Evolutionary conservation across 2,888 invertebrate species (phyloP), one percentile per base, ranked within the genome.

Genomic region (Leptinotarsa haldemani): DNA sequence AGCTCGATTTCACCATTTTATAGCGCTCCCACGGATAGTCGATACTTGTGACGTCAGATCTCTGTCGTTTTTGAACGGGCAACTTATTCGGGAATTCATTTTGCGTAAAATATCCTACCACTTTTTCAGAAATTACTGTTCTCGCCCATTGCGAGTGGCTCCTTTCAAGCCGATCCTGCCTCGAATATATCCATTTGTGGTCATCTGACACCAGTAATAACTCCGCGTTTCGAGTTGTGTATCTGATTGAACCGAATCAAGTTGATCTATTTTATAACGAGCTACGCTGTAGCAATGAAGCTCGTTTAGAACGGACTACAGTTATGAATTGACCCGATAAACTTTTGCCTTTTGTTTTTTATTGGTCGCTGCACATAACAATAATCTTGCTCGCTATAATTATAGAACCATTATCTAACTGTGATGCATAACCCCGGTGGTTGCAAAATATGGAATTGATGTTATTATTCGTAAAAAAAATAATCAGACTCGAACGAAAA

Each of bases 331-430:
- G 61, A 61, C 61, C 61, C 40, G 30, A 61, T 61, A 61, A 61
- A 61, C 61, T 61, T 30, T 61, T 61, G 61, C 61, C 61, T 61
- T 61, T 61, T 61, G 56, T 56, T 61, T 61, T 30, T 61, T 61
- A 61, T 61, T n/a, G 30, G 18, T 25, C 16, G 16, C 40, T 30
- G 61, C 25, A 61, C n/a, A 61, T 30, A 61, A 61, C 61, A 61
- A 61, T 61, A 61, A 61, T 61, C 30, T 61, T 40, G 61, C 30
- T 12, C 61, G 7, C 30, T 16, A n/a, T 61, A 25, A 61, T 61
- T 61, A 40, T 40, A 30, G 61, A 25, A 25, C 4, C 13, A 56
- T 61, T 30, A 61, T 30, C 61, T 61, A 61, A 61, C 61, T 61
- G 30, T 30, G 61, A 61, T 58, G 58, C 25, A 58, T 16, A 58